Evolutionary conservation across 2,888 invertebrate genomes (phyloP), one percentile per base, ranked within the genome.

Genomic region (Molorchus minor): DNA sequence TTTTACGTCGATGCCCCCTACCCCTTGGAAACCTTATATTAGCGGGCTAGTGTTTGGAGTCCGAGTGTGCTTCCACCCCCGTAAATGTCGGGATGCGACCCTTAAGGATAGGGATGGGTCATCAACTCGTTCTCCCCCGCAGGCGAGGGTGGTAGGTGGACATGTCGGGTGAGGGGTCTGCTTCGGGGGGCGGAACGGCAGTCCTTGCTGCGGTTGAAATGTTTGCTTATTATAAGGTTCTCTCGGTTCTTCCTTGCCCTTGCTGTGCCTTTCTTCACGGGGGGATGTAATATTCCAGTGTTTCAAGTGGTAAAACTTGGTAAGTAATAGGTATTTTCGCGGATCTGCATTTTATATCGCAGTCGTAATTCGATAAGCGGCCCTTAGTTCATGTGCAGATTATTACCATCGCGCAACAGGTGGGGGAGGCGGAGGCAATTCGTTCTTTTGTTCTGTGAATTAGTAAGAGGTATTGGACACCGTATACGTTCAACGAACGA

Each of bases 21-120:
- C 69, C 71, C 69, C 71, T 65, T 65, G 65, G 71, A 70, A 70
- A 72, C 69, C 70, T 67, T 71, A 70, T 71, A 71, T 71, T 69
- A 67, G 58, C 58, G 33, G 47, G 62, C 63, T 65, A 65, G 67
- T 64, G 65, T 60, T 68, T 58, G 66, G 64, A 66, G 68, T 67
- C 68, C 67, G 61, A 61, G 55, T 56, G 59, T 47, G 38, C 49
- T 16, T 55, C 62, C 57, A 25, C 41, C 40, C 56, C 56, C 58
- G 56, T 38, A 47, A 61, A 29, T 57, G 55, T 43, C 44, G 61
- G 38, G 51, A 61, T 61, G 45, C 54, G 59, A 67, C 67, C 69
- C 66, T 65, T 62, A 57, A 64, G 65, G 62, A 63, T 60, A 58
- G 64, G 68, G 64, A 68, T 62, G 68, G 67, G 67, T 67, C 67